A percentile compares a stretch with the other conserved stretches of the same genome.
phyloP scores from a whole-genome alignment of 2,888 invertebrate genomes.

The Capitulum mitella region DNA sequence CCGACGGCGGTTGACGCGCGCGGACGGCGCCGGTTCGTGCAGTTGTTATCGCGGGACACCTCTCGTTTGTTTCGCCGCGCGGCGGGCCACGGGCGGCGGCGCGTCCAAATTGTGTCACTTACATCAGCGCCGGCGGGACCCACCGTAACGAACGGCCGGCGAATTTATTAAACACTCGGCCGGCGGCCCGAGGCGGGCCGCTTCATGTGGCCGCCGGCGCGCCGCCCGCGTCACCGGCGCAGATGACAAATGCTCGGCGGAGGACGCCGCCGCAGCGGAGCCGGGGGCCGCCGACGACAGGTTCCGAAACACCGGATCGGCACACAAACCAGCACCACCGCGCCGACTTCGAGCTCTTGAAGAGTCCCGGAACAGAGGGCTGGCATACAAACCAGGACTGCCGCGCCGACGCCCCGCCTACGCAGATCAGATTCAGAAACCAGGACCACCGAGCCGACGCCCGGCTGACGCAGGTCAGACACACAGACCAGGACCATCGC shows the following conservation, averaged over 20 bases:
- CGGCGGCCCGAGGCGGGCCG: neutral
- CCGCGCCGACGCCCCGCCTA: too few species aligned
- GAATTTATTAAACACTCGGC: slow-evolving; percentile 12
- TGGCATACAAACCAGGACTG: too few species aligned
- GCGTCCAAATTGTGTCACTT: neutral
- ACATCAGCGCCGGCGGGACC: neutral
- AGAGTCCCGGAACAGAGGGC: too few species aligned
- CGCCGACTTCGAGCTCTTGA: too few species aligned
- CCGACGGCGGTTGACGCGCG: neutral
- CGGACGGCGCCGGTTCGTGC: neutral
- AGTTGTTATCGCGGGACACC: neutral
- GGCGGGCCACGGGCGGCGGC: neutral
- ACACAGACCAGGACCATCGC: too few species aligned
- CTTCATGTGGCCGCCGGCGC: neutral
- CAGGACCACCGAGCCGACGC: too few species aligned
- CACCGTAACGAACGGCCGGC: neutral
- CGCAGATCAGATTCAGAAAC: too few species aligned
- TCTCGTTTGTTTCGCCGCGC: neutral
- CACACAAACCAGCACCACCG: too few species aligned
- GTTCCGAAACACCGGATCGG: too few species aligned
- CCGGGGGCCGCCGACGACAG: too few species aligned
- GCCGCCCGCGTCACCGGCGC: neutral
- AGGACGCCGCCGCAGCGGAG: too few species aligned
- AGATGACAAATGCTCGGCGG: neutral
- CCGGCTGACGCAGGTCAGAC: too few species aligned